Conservation (phyloP, 2,113 vertebrate species). For the Psilopsiagon aymara region DNA sequence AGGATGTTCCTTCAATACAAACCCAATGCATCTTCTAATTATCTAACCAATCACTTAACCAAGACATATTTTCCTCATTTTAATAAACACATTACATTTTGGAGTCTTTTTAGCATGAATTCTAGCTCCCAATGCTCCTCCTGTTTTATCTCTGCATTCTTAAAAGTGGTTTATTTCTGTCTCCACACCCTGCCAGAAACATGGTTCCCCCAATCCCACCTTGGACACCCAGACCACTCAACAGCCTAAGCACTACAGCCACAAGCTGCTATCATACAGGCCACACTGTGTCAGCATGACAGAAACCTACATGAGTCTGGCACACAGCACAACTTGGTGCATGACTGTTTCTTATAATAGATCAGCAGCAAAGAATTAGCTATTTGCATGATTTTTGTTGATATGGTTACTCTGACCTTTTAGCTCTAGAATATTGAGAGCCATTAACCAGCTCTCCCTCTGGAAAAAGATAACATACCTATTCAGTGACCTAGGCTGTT, state of each 20-base stretch:
- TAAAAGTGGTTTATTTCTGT: not conserved
- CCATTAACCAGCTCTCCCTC: not conserved
- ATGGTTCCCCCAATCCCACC: not conserved
- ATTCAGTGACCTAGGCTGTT: not conserved
- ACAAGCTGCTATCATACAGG: not conserved
- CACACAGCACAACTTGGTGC: not conserved
- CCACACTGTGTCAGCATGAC: fast-evolving
- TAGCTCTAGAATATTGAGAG: not conserved
- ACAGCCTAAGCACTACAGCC: not conserved
- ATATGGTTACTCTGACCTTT: not conserved
- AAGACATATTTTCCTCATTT: not conserved
- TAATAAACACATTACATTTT: not conserved
- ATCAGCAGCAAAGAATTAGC: not conserved
- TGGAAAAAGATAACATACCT: not conserved
- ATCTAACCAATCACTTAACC: not conserved
- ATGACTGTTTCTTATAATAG: not conserved
- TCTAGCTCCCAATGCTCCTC: not conserved
- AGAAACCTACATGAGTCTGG: not conserved
- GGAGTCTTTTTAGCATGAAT: not conserved
- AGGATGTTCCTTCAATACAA: not conserved
- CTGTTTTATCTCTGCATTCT: not conserved
- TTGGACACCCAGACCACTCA: fast-evolving
- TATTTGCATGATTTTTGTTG: not conserved
- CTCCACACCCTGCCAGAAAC: not conserved
- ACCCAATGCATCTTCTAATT: not conserved